Evolutionary conservation across 2,113 vertebrate species (phyloP), one percentile per base, ranked within the genome.

Genomic region (Salvator merianae): DNA sequence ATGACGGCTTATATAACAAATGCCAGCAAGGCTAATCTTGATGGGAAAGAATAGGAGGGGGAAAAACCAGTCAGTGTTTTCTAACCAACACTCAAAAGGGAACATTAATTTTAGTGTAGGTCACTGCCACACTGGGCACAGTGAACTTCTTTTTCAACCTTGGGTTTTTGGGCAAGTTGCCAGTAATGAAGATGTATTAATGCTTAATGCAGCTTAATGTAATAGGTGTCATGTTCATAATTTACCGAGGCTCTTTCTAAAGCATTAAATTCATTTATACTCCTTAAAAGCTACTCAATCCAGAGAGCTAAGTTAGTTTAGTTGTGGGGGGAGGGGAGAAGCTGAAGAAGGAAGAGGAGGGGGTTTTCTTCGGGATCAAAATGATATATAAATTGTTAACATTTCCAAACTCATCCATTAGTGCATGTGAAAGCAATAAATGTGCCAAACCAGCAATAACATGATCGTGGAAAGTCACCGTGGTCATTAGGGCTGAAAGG

Each of bases 111-210:
- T 94, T 86, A 80, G 73, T 88, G 89, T 94, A 96, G 95, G 94
- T 96, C 93, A 93, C 92, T 93, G 89, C 94, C 90, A 94, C 32
- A 2, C 79, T 90, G 93, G 93, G 88, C 90, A 90, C 93, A 93
- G 94, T 91, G 96, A 96, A 94, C 96, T 97, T 97, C 95, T 97
- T 97, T 98, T 98, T 98, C 98, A 99, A 98, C 98, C 98, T 99
- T 99, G 98, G 97, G 97, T 97, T 96, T 95, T 97, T 97, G 96
- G 98, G 98, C 97, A 96, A 93, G 94, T 94, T 96, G 97, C 98
- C 98, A 99, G 98, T 99, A 99, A 99, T 99, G 98, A 99, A 99
- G 98, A 99, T 96, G 95, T 98, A 99, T 99, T 97, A 99, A 98
- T 98, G 96, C 98, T 99, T 99, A 99, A 99, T 99, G 98, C 96